A percentile compares a stretch with the other conserved stretches of the same genome.
Conservation (phyloP, 2,113 vertebrate genomes). For the Phycodurus eques region DNA sequence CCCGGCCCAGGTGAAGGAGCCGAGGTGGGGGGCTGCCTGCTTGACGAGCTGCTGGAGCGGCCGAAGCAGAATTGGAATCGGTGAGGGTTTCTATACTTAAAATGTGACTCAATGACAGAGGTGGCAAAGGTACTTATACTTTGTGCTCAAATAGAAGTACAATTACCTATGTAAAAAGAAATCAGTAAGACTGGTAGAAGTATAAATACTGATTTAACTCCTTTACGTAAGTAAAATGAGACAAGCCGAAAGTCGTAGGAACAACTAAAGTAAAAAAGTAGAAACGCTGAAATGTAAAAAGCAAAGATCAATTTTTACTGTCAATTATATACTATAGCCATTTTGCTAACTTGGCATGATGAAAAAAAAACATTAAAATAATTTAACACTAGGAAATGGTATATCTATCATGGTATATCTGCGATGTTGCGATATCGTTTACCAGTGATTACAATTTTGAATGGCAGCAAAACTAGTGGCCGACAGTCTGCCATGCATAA, state of each 20-base stretch:
- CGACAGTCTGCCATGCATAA: too few relatives aligned
- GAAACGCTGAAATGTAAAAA: background rate
- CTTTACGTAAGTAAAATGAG: background rate
- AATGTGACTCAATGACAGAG: constrained; percentile 54
- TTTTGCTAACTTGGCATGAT: background rate
- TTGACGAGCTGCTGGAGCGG: constrained; percentile 1
- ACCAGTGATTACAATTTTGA: too few relatives aligned
- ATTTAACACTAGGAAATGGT: too few relatives aligned
- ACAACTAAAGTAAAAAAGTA: background rate
- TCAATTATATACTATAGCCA: background rate
- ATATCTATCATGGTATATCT: too few relatives aligned
- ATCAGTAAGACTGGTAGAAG: background rate
- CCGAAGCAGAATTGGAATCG: constrained; percentile 62
- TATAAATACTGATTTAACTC: too few relatives aligned
- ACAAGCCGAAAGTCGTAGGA: background rate
- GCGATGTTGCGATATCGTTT: too few relatives aligned
- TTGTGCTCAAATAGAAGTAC: background rate
- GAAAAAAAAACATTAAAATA: too few relatives aligned
- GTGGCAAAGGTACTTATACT: background rate
- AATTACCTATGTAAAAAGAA: background rate
- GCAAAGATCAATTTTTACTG: too few relatives aligned
- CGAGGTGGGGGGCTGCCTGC: constrained; percentile 12
- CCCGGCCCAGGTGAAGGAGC: constrained; percentile 84
- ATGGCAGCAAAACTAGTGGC: too few relatives aligned
- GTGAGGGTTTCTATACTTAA: constrained; percentile 46